Base-by-base conservation (phyloP, 2,113 vertebrate species). In the Lucifuga dentata region DNA sequence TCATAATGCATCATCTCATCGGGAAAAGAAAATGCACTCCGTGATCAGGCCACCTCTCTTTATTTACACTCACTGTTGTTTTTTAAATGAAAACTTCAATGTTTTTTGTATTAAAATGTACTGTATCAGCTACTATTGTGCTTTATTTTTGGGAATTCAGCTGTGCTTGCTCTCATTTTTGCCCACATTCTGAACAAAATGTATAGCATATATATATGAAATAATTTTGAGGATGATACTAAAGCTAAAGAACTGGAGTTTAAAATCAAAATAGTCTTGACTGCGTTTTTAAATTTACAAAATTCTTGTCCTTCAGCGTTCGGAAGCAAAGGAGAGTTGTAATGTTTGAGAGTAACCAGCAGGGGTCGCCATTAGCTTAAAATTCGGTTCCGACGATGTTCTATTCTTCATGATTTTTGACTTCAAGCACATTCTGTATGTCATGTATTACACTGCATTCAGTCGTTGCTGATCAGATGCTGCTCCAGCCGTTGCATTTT, bases 91-190 rank as follows among this genome's bases (percentile, higher is more conserved):
- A 71, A 65, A 71, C 11, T 60, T 69, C 57, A 5, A 55, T 68
- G 36, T 46, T 13, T 60, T 76, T 78, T 81, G n/a, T 79, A 82
- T 58, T 78, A 88, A 83, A 87, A 49, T 4, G 3, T 69, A 7
- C 45, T 4, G 3, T 69, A 7, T 49, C 5, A 13, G 2, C 26
- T 19, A 11, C 17, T 60, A 3, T 5, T 36, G 32, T 13, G 10
- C 55, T 56, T 50, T 13, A 46, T 44, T 65, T 12, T 19, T 76
- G 7, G 21, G 13, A 53, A 9, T 46, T 3, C 0, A 13, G 16
- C 38, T 0, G 24, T 35, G 21, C 1, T 40, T 8, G 6, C 19
- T 33, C 3, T n/a, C 8, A 9, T 57, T 57, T 63, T 52, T 16
- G 2, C 1, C 38, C 20, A 29, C 32, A 15, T 36, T 52, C 7